phyloP scores from a whole-genome alignment of 2,888 invertebrate genomes.

The Philereme transversata region DNA sequence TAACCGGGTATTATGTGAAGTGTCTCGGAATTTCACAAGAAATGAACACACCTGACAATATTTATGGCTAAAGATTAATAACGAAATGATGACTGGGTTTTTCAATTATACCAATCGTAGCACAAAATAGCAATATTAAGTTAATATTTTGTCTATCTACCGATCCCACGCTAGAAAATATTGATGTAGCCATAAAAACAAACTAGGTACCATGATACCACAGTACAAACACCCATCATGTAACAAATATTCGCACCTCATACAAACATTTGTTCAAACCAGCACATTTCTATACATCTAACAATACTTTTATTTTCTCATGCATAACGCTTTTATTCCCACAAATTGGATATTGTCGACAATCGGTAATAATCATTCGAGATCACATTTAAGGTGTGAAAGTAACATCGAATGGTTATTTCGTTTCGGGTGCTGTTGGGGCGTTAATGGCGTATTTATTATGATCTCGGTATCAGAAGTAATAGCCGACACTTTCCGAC shows the following conservation, averaged over 20 bases:
- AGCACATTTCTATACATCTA: too few species aligned
- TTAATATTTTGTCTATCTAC: too few species aligned
- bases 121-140: too few species aligned
- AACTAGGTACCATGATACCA: too few species aligned
- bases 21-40: slow-evolving; percentile 30
- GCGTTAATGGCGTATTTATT: slow-evolving; percentile 84
- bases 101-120: too few species aligned
- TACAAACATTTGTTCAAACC: too few species aligned
- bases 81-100: slow-evolving; percentile 7
- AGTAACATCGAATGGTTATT: slow-evolving; percentile 60
- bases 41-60: slow-evolving; percentile 8
- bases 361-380: slow-evolving; percentile 26
- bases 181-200: too few species aligned
- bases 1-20: slow-evolving; percentile 51
- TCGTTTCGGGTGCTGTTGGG: slow-evolving; percentile 80
- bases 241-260: too few species aligned
- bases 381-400: slow-evolving; percentile 37
- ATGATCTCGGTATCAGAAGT: slow-evolving; percentile 83
- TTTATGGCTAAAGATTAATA: slow-evolving; percentile 7
- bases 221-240: too few species aligned
- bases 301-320: too few species aligned
- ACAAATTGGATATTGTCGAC: slow-evolving; percentile 1
- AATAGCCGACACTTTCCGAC: slow-evolving; percentile 83
- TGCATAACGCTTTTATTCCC: background rate
- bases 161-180: too few species aligned